A percentile compares a stretch with the other conserved stretches of the same genome.
These are phyloP conservation scores for Muscicapa striata DNA, from an alignment of 2,797 vertebrate genomes.

Conservation along the genomic window DNA sequence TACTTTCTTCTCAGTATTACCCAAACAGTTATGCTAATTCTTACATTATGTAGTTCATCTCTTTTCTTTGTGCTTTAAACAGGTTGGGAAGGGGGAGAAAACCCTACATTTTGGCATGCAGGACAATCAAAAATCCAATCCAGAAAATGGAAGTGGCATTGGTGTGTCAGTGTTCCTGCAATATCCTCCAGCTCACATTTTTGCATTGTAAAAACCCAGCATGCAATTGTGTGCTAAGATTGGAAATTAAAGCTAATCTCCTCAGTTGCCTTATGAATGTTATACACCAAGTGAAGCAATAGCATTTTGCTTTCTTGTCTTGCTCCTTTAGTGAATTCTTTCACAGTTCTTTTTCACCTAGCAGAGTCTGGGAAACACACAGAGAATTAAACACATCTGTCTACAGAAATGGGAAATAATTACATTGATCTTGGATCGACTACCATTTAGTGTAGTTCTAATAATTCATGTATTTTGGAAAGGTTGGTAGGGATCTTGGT, in stretches of 20 bases:
- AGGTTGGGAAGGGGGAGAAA: not conserved
- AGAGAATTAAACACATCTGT: not conserved
- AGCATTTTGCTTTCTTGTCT: not conserved
- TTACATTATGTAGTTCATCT: not conserved
- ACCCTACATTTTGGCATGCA: not conserved
- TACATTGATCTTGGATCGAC: not conserved
- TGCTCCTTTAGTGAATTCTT: not conserved
- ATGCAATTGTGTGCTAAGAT: not conserved
- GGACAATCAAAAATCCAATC: constrained; percentile 7
- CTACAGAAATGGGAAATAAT: not conserved
- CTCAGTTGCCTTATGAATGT: not conserved
- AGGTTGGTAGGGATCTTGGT: not conserved
- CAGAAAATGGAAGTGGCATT: not conserved
- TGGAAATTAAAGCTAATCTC: constrained; percentile 23
- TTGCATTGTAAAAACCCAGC: constrained; percentile 3
- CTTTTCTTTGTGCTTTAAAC: constrained; percentile 1
- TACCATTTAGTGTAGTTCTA: not conserved
- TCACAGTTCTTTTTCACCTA: not conserved
- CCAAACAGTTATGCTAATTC: not conserved
- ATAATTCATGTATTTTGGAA: not conserved
- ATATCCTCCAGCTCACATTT: not conserved
- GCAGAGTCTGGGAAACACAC: not conserved
- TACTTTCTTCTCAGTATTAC: not conserved
- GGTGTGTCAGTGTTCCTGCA: not conserved
- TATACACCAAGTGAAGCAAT: not conserved